Base-by-base conservation (phyloP, 2,113 vertebrate genomes). In the Ictalurus furcatus region DNA sequence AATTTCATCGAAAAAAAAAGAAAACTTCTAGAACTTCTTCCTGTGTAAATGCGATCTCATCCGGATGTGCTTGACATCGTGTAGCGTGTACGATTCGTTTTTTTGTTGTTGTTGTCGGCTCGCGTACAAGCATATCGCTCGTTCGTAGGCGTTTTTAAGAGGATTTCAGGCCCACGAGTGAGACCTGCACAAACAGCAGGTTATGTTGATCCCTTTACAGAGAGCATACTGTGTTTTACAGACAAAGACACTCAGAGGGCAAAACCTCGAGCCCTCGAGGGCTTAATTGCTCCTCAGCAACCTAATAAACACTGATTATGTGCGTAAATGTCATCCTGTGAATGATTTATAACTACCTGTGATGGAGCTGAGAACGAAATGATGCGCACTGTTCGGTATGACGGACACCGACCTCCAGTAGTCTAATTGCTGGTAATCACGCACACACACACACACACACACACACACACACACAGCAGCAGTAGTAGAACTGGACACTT, bases 281-380 rank as follows among this genome's bases (percentile, higher is more conserved):
- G 63, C 74, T 58, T 84, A 90, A 87, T 37, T 84, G 37, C 61
- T 87, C 81, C 86, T 59, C 34, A 40, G 56, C 23, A 87, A 40
- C 81, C 44, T 76, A 82, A 85, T 88, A 86, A 76, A n/a, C 83
- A 44, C 44, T 83, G 30, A 86, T 86, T 86, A 74, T 78, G 34
- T 76, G 79, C 40, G 63, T 80, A 83, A 84, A 86, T 69, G 44
- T 86, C 67, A 48, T 56, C 11, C 59, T 25, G 82, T 9, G 37
- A 67, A 88, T 82, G 67, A 80, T 90, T 86, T 90, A 86, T 14
- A 69, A 67, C 34, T 44, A 23, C 21, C 58, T 40, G 56, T 34
- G 59, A 85, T 19, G 54, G 25, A 88, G 76, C 48, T 65, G 65
- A 65, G 69, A 85, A 67, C 3, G 30, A 16, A 25, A 52, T 11